Evolutionary conservation across 1,140 invertebrate genomes (phyloP), one percentile per base, ranked within the genome.

Genomic region (Apis cerana): DNA sequence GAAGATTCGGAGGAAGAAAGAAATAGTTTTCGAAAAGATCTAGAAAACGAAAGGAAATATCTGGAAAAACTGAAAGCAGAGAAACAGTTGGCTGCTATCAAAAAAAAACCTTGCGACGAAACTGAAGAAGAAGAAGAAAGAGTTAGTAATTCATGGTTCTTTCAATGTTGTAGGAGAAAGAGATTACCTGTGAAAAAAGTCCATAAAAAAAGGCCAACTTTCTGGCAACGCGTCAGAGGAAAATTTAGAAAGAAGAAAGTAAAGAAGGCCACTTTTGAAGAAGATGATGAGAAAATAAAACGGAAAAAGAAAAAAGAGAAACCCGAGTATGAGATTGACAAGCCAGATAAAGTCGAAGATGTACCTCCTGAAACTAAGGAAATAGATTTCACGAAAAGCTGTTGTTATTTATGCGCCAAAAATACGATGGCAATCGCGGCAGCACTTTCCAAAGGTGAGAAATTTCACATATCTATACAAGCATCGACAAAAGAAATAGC

Each of bases 321-420:
- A 21, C 65, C 33, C 5, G 15, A 48, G 9, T 27, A 33, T 5
- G 56, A 75, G 2, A 8, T 7, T 0, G 52, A 80, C 11, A 15
- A 58, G 58, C 2, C 19, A 1, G 8, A 52, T 43, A 1, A 19
- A 8, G 2, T 56, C n/a, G 7, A 61, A 12, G 27, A 74, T 23
- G 12, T 9, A 1, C 10, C 33, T 33, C 21, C 71, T 10, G 71
- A 33, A 43, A 3, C 7, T 75, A 1, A 61, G 33, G 11, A 23
- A 7, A 7, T 50, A 48, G 65, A 89, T 67, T 70, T 83, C 15
- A 67, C 74, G 0, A 89, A 89, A 56, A 89, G 17, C n/a, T 89
- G 88, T 74, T 89, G 88, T 13, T 89, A 87, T 43, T n/a, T 89
- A 10, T 89, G 88, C 43, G 88, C 75, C 1, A 58, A 86, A 72